A percentile compares a stretch with the other conserved stretches of the same genome.
Conservation (phyloP, 2,888 invertebrate species). For the Temnothorax rugatulus region DNA sequence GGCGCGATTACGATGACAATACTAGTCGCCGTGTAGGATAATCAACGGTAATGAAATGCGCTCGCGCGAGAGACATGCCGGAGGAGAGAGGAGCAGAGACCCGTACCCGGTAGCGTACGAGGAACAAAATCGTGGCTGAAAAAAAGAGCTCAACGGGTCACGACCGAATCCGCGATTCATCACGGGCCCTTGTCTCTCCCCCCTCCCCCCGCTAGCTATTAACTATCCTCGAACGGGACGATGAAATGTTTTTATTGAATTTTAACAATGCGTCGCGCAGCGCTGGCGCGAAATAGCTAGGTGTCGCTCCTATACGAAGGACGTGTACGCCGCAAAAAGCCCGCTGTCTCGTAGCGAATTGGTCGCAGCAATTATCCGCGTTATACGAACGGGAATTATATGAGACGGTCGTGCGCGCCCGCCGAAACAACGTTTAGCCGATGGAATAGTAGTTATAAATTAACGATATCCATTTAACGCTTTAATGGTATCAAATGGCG, state of each 20-base stretch:
- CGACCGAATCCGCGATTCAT: conserved; percentile 59
- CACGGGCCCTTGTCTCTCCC: conserved; percentile 26
- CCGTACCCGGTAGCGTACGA: not conserved
- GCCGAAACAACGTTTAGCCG: conserved; percentile 37
- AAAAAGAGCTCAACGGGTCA: conserved; percentile 60
- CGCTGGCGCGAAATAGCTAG: conserved; percentile 37
- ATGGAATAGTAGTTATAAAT: conserved; percentile 43
- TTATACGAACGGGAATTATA: conserved; percentile 58
- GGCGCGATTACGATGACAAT: conserved; percentile 78
- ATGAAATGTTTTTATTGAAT: conserved; percentile 62
- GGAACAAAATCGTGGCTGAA: conserved; percentile 50
- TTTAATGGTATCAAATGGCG: conserved; percentile 60
- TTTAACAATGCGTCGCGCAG: conserved; percentile 58
- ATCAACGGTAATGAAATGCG: conserved; percentile 74
- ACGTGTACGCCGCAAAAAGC: conserved; percentile 20
- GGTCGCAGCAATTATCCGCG: conserved; percentile 65
- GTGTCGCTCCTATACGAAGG: conserved; percentile 37
- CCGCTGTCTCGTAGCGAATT: conserved; percentile 39
- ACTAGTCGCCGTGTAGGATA: conserved; percentile 69
- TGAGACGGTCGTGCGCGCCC: conserved; percentile 50
- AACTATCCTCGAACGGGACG: conserved; percentile 19
- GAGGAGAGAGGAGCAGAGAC: conserved; percentile 22
- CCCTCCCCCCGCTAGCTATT: not conserved
- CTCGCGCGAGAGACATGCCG: conserved; percentile 37
- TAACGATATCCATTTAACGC: conserved; percentile 61